phyloP scores from a whole-genome alignment of 2,797 vertebrate genomes.

The Xenentodon cancila region DNA sequence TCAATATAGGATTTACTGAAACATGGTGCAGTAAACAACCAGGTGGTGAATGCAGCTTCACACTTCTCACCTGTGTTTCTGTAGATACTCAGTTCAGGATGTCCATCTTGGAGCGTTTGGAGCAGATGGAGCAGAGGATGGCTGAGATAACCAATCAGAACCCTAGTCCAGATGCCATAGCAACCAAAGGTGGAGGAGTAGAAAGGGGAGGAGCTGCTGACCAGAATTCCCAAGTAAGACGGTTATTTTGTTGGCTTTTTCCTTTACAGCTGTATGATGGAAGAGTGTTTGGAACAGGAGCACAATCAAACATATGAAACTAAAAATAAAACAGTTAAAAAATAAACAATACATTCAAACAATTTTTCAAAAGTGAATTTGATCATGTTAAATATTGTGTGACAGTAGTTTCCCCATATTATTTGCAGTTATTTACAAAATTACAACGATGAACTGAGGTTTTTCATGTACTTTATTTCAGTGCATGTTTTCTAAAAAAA shows the following conservation, averaged over 20 bases:
- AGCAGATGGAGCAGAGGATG: slow-evolving; percentile 99
- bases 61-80: slow-evolving; percentile 39
- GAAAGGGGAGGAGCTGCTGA: slow-evolving; percentile 83
- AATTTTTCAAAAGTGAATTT: too few species aligned
- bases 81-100: slow-evolving; percentile 99
- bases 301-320: background rate
- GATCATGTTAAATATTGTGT: too few species aligned
- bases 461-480: too few species aligned
- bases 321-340: background rate
- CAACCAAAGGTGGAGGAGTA: slow-evolving; percentile 79
- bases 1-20: slow-evolving; percentile 33
- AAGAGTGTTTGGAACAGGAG: background rate
- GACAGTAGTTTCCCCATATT: too few species aligned
- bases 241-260: slow-evolving; percentile 12
- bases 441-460: too few species aligned
- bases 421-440: background rate
- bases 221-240: slow-evolving; percentile 82
- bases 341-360: too few species aligned
- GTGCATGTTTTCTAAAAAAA: too few species aligned
- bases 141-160: slow-evolving; percentile 95
- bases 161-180: slow-evolving; percentile 85
- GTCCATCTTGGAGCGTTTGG: slow-evolving; percentile 98
- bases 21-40: slow-evolving; percentile 27
- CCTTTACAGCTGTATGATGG: slow-evolving; percentile 1
- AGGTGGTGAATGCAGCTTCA: slow-evolving; percentile 15